Conservation (phyloP, 2,888 invertebrate genomes). For the Bembecia ichneumoniformis region DNA sequence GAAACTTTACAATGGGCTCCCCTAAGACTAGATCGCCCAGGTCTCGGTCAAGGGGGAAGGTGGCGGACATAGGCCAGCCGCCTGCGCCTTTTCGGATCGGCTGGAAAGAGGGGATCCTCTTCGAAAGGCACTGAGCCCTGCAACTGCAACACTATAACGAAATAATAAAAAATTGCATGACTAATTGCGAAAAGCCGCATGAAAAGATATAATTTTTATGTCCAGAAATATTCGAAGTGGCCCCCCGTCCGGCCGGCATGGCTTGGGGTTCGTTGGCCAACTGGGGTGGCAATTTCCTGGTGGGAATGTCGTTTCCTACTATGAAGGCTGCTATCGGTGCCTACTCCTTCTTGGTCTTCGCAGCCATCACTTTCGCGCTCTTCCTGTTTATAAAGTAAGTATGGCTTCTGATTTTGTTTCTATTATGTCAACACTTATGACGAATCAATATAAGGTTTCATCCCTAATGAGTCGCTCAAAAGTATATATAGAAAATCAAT, state of each 20-base stretch:
- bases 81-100: too few species aligned
- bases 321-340: constrained; percentile 76
- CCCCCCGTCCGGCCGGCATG: constrained; percentile 88
- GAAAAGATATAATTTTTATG: not conserved
- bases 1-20: too few species aligned
- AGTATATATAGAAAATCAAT: too few species aligned
- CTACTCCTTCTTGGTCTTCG: constrained; percentile 84
- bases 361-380: constrained; percentile 64
- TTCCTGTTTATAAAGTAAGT: constrained; percentile 75
- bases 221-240: constrained; percentile 85
- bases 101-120: too few species aligned
- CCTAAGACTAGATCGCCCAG: too few species aligned
- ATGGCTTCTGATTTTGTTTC: not conserved
- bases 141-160: too few species aligned
- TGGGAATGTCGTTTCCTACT: constrained; percentile 83
- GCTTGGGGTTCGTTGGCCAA: constrained; percentile 88
- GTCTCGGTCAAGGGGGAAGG: too few species aligned
- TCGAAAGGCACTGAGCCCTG: too few species aligned
- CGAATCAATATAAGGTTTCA: not conserved
- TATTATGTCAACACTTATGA: not conserved
- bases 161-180: too few species aligned
- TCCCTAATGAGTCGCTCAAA: too few species aligned
- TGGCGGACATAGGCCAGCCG: too few species aligned
- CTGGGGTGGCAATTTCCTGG: constrained; percentile 90
- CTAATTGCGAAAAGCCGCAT: too few species aligned